phyloP scores from a whole-genome alignment of 2,797 vertebrate species.

The Melanotaenia parkinsoni region DNA sequence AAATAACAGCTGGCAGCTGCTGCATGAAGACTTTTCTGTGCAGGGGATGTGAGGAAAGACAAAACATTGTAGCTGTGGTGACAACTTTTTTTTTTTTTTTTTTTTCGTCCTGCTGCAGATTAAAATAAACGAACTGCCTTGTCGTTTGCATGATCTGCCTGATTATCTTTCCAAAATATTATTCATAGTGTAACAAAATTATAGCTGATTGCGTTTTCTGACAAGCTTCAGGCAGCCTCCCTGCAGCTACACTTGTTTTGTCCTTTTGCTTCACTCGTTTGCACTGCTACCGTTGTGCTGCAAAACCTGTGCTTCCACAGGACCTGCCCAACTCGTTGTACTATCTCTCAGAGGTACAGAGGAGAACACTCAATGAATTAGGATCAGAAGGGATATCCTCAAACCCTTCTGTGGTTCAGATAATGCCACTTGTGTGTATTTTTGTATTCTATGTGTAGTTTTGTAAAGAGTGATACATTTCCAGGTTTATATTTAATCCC shows the following conservation, averaged over 20 bases:
- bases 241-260: constrained; percentile 38
- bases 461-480: constrained; percentile 17
- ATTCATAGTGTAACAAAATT: constrained; percentile 10
- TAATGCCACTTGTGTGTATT: background rate
- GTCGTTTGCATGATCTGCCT: constrained; percentile 78
- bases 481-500: constrained; percentile 2
- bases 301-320: constrained; percentile 16
- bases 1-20: constrained; percentile 41
- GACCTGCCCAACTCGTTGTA: constrained; percentile 9
- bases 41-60: constrained; percentile 23
- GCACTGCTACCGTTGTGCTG: constrained; percentile 25
- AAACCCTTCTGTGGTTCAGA: background rate
- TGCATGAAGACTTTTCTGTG: constrained; percentile 20
- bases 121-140: constrained; percentile 62
- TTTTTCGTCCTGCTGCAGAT: constrained; percentile 33
- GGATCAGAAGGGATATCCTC: constrained; percentile 1
- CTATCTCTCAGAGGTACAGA: constrained; percentile 13
- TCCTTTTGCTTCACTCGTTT: constrained; percentile 28
- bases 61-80: constrained; percentile 31
- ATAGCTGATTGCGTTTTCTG: constrained; percentile 9
- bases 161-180: constrained; percentile 38
- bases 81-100: constrained; percentile 1
- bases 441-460: constrained; percentile 7
- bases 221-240: constrained; percentile 32
- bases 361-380: constrained; percentile 13